Conservation (phyloP, 2,888 invertebrate genomes). For the Sphaerophoria taeniata region DNA sequence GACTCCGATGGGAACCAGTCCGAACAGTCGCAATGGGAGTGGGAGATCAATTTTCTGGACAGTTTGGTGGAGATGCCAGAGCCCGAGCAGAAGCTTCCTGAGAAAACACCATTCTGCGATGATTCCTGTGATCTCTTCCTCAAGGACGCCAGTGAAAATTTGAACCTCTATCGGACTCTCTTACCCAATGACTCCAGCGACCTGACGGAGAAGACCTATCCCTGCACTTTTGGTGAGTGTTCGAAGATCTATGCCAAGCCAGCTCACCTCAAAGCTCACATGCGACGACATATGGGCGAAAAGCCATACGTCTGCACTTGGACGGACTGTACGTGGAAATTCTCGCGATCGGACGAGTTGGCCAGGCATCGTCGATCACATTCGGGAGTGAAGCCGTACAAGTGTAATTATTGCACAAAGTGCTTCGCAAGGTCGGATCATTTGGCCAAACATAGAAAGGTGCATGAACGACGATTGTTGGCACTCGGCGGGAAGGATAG, state of each 20-base stretch:
- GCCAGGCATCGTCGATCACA: constrained; percentile 97
- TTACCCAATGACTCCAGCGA: constrained; percentile 14
- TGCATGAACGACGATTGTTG: constrained; percentile 87
- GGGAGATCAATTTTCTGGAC: constrained; percentile 81
- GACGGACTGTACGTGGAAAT: constrained; percentile 94
- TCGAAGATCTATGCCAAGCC: constrained; percentile 94
- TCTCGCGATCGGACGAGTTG: constrained; percentile 96
- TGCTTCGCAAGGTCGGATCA: constrained; percentile 96
- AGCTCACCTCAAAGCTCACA: constrained; percentile 94
- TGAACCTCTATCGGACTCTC: constrained; percentile 76
- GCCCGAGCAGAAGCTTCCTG: constrained; percentile 82
- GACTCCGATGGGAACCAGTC: constrained; percentile 40
- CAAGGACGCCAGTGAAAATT: constrained; percentile 82
- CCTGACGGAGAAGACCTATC: constrained; percentile 85
- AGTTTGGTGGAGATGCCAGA: constrained; percentile 81
- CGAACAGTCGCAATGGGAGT: constrained; percentile 76
- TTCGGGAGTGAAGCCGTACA: constrained; percentile 96
- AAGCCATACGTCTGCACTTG: constrained; percentile 90
- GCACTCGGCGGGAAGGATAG: constrained; percentile 79
- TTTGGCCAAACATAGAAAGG: constrained; percentile 94
- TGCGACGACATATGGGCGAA: constrained; percentile 92
- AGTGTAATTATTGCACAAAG: constrained; percentile 94
- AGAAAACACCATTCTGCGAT: constrained; percentile 85
- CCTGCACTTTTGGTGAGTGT: constrained; percentile 88
- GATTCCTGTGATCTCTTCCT: constrained; percentile 84